Base-by-base conservation (phyloP, 1,140 invertebrate genomes). In the Monomorium pharaonis region DNA sequence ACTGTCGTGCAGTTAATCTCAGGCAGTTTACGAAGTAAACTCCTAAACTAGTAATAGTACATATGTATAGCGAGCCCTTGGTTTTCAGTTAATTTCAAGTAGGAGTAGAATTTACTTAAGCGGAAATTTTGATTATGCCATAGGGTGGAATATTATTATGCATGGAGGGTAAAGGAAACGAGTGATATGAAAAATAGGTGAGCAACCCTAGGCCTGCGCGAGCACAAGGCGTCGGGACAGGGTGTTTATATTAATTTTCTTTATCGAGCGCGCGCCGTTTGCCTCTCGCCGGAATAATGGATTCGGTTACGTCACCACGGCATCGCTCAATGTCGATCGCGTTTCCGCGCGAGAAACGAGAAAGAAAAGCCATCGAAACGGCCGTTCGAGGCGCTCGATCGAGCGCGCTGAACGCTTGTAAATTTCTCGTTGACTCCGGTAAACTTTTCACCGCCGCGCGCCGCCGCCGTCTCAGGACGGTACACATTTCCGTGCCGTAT, bases 201-300 rank as follows among this genome's bases (percentile, higher is more conserved):
- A 7, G 9, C 14, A 5, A 49, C 14, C 18, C 12, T 14, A 5
- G 24, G 7, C 7, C 51, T 18, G 51, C 62, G 18, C 51, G 30
- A n/a, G n/a, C n/a, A n/a, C n/a, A n/a, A n/a, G n/a, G n/a, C n/a
- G n/a, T n/a, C 62, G 1, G 12, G n/a, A n/a, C 49, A 33, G 44
- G 27, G 37, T 74, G 67, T 83, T 83, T 83, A 72, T 60, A 83
- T 83, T 83, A 83, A 83, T 83, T 74, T 83, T 27, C 62, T 60
- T 30, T 30, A 33, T 58, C 67, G 37, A 21, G 44, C 10, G n/a
- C 14, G 12, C 51, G n/a, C n/a, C n/a, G 9, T 67, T 67, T 30
- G 44, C 47, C 33, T 44, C n/a, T 37, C 67, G n/a, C n/a, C n/a
- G 10, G 78, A 83, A 47, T 72, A 83, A 83, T 83, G 37, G 78